These are phyloP conservation scores for Toxotes jaculatrix DNA, from an alignment of 2,113 vertebrate genomes.

Conservation along the genomic window DNA sequence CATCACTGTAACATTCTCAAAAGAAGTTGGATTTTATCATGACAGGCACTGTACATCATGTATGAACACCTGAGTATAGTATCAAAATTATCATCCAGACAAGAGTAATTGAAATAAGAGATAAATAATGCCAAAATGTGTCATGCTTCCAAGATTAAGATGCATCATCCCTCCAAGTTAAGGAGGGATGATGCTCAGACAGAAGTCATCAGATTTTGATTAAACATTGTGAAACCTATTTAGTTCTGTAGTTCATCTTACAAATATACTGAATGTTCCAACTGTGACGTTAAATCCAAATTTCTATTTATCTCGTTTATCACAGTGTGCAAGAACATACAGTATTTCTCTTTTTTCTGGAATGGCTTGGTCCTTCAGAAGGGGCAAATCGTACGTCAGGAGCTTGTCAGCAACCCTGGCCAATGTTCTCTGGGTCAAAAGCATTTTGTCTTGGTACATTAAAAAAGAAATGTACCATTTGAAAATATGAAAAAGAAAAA, in stretches of 20 bases:
- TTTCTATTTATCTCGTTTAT: neutral
- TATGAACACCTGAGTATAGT: neutral
- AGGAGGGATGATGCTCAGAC: too few species aligned
- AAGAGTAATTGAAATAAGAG: neutral
- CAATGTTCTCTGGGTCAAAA: neutral
- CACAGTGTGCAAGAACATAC: neutral
- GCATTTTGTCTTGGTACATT: neutral
- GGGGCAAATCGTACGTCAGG: neutral
- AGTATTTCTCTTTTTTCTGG: too few species aligned
- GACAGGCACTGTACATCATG: neutral
- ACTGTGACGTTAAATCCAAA: neutral
- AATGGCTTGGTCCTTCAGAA: too few species aligned
- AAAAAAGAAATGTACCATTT: neutral
- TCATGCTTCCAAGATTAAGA: neutral
- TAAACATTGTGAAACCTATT: too few species aligned
- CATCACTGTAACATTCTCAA: neutral
- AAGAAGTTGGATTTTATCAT: neutral
- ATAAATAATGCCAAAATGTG: neutral
- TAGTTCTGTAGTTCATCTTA: neutral
- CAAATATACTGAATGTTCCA: neutral
- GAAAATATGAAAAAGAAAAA: neutral
- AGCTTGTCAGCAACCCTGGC: neutral
- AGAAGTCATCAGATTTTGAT: too few species aligned
- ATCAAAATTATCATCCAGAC: neutral
- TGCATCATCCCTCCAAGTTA: neutral